phyloP scores from a whole-genome alignment of 2,113 vertebrate genomes.

The Phrynosoma platyrhinos region DNA sequence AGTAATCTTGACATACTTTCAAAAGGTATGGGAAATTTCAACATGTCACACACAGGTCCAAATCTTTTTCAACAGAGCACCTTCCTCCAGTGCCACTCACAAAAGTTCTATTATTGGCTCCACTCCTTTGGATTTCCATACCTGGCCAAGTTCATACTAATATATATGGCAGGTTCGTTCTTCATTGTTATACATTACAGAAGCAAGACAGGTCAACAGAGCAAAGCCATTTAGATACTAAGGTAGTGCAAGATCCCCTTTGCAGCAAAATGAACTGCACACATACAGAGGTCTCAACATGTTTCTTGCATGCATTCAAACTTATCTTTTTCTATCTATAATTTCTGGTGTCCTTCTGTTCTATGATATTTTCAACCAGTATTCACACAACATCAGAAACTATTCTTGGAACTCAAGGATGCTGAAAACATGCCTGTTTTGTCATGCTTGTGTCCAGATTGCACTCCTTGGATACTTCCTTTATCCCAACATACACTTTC shows the following conservation, averaged over 20 bases:
- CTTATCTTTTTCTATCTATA: neutral
- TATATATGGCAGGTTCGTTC: too few relatives aligned
- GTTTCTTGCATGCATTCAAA: neutral
- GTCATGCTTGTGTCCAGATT: neutral
- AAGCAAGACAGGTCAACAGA: neutral
- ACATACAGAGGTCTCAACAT: neutral
- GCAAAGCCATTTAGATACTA: neutral
- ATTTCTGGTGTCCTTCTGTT: neutral
- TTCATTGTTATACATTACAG: neutral
- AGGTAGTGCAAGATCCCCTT: neutral
- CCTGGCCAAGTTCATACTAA: neutral
- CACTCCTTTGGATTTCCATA: neutral
- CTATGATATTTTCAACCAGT: neutral
- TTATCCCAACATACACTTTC: too few relatives aligned
- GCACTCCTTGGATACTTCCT: neutral
- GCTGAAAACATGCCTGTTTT: neutral
- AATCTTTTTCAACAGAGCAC: neutral
- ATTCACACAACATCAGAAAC: neutral
- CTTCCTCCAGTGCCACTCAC: neutral
- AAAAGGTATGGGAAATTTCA: neutral
- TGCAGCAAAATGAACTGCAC: neutral
- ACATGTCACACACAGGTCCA: neutral
- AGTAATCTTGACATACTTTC: neutral
- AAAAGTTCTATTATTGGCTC: neutral
- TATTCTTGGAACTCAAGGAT: neutral